Percentiles rank a stretch among this genome's conserved stretches.
phyloP scores from a whole-genome alignment of 1,140 invertebrate genomes.

The Sesamia nonagrioides region DNA sequence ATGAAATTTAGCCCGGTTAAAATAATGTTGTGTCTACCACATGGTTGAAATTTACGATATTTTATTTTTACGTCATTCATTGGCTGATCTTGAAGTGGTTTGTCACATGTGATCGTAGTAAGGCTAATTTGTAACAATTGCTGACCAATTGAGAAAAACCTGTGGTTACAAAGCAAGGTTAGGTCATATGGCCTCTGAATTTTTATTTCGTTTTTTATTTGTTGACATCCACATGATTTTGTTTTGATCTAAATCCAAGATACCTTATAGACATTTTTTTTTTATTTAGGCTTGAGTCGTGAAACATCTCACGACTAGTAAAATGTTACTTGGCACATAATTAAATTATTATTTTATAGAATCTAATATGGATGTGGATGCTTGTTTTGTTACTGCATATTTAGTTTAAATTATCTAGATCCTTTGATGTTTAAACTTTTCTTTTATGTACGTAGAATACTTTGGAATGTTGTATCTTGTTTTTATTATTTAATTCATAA shows the following conservation, averaged over 20 bases:
- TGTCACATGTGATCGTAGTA: slow-evolving; percentile 30
- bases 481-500: too few species aligned
- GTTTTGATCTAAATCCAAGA: slow-evolving; percentile 2
- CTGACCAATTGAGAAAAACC: not conserved
- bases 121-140: slow-evolving; percentile 25
- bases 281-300: not conserved
- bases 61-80: slow-evolving; percentile 12
- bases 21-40: slow-evolving; percentile 17
- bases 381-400: too few species aligned
- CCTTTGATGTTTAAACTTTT: too few species aligned
- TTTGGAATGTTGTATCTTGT: too few species aligned
- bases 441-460: too few species aligned
- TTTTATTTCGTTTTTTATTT: not conserved
- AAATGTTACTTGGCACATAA: too few species aligned
- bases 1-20: slow-evolving; percentile 29
- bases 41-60: slow-evolving; percentile 36
- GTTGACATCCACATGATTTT: slow-evolving; percentile 7
- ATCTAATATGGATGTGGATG: too few species aligned
- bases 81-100: not conserved
- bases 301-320: too few species aligned
- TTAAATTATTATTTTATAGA: too few species aligned
- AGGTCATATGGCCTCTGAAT: slow-evolving; percentile 42
- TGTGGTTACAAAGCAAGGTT: slow-evolving; percentile 24
- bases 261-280: not conserved
- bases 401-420: too few species aligned